phyloP scores from a whole-genome alignment of 2,113 vertebrate species.

The Oplegnathus fasciatus region DNA sequence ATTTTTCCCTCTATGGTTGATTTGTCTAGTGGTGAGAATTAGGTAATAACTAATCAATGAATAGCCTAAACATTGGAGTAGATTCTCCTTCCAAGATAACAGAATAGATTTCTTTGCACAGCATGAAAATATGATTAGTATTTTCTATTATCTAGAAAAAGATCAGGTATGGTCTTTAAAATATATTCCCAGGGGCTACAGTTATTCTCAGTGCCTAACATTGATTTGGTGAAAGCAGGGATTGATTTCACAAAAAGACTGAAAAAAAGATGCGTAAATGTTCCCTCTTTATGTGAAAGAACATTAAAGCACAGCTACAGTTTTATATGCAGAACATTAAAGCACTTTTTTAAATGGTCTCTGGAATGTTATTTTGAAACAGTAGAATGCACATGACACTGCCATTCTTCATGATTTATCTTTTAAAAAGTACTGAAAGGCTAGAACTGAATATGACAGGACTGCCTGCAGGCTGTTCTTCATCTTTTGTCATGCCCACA shows the following conservation, averaged over 20 bases:
- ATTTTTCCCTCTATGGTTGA: background rate
- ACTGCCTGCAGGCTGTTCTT: constrained; percentile 62
- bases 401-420: constrained; percentile 38
- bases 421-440: constrained; percentile 44
- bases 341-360: background rate
- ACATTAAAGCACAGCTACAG: constrained; percentile 13
- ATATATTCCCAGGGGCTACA: background rate
- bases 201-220: background rate
- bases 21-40: background rate
- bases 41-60: background rate
- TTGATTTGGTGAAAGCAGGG: background rate
- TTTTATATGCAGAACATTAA: background rate
- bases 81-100: background rate
- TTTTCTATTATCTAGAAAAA: background rate
- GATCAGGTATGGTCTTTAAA: background rate
- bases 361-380: constrained; percentile 53
- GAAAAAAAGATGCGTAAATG: background rate
- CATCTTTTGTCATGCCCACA: constrained; percentile 65
- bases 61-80: background rate
- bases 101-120: background rate
- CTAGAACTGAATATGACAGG: constrained; percentile 47
- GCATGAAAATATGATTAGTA: background rate
- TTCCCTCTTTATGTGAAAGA: constrained; percentile 2
- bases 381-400: constrained; percentile 22
- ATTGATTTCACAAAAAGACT: background rate